Base-by-base conservation (phyloP, 2,888 invertebrate species). In the Hermaeophaga mercurialis region DNA sequence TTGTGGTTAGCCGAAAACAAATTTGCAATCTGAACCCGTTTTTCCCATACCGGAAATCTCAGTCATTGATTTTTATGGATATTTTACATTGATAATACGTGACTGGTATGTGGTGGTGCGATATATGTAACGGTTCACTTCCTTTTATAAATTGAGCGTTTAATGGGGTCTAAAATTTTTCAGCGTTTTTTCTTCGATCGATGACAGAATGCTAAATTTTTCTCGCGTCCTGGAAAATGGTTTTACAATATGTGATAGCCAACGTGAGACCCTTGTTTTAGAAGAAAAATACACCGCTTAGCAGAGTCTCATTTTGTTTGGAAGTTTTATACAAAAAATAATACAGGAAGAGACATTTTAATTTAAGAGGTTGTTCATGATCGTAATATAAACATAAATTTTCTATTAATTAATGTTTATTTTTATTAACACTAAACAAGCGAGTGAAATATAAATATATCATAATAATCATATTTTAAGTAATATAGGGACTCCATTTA, bases 11-110 rank as follows among this genome's bases (percentile, higher is more conserved):
- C 7, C 24, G 19, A 12, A 54, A 39, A 46, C 46, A 56, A 56
- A 58, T 48, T 62, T 43, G 17, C 43, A 58, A 55, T 34, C 58
- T 34, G 36, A 48, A 34, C 56, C 48, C 49, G 54, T 54, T 57
- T 56, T 56, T 44, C 50, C 59, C 44, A 53, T 55, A 58, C 43
- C 45, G 55, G 54, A 61, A 59, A 61, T 59, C 59, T 56, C 59
- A 38, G 56, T 62, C 61, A 64, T 64, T 64, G 64, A 64, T 64
- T 64, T 64, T 59, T 64, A 64, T 61, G 62, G 60, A 53, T 57
- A 55, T 62, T 64, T 61, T 61, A 64, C 61, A 56, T 60, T 55
- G 60, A 62, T 62, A 62, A 48, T 59, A 64, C 62, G 64, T 63
- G 61, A 63, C 47, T 47, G 47, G 43, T 52, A 47, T 46, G 28